A percentile compares a stretch with the other conserved stretches of the same genome.
Evolutionary conservation across 2,113 vertebrate genomes (phyloP).

Genomic region (Sisor rabdophorus): DNA sequence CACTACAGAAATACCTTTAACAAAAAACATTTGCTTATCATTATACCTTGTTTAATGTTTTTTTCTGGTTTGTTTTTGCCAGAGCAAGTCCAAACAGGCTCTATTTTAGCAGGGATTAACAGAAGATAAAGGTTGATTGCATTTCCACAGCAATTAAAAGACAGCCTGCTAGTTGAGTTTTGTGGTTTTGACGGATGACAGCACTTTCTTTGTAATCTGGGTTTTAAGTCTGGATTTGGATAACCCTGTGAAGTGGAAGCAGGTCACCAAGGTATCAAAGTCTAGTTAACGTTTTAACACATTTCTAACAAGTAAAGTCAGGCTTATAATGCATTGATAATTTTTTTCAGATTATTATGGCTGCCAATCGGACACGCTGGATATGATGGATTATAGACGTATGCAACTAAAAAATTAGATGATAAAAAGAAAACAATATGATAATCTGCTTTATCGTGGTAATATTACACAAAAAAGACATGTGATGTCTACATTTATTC

Average conservation of each 20-base stretch:
- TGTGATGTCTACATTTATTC: too few relatives aligned
- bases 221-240: constrained; percentile 50
- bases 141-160: constrained; percentile 57
- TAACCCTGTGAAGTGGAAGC: constrained; percentile 48
- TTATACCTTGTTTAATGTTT: constrained; percentile 31
- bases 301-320: background rate
- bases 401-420: background rate
- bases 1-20: constrained; percentile 35
- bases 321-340: background rate
- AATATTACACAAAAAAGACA: background rate
- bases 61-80: constrained; percentile 30
- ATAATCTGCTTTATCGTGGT: background rate
- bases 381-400: background rate
- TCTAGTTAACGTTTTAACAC: constrained; percentile 1
- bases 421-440: background rate
- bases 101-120: constrained; percentile 41
- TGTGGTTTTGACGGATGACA: constrained; percentile 23
- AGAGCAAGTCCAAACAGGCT: constrained; percentile 28
- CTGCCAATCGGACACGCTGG: background rate
- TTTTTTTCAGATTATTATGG: background rate
- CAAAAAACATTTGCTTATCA: constrained; percentile 14
- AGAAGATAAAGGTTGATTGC: constrained; percentile 5
- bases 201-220: constrained; percentile 49
- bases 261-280: constrained; percentile 3
- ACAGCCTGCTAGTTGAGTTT: constrained; percentile 46